These are phyloP conservation scores for Adelosebastes latens DNA, from an alignment of 2,797 vertebrate genomes.

Conservation along the genomic window DNA sequence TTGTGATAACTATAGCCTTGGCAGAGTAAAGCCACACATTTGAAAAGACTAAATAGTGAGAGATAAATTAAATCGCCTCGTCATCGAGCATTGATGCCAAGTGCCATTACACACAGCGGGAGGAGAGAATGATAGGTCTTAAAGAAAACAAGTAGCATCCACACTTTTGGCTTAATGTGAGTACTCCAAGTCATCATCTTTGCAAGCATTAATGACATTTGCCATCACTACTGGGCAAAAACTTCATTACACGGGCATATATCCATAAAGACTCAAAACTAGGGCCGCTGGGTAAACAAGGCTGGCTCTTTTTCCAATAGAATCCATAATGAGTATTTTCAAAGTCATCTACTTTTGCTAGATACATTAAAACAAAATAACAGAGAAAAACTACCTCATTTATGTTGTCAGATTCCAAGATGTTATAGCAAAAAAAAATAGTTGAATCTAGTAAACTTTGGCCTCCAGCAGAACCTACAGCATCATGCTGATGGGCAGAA, in stretches of 20 bases:
- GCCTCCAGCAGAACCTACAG: neutral
- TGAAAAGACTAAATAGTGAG: constrained; percentile 58
- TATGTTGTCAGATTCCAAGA: neutral
- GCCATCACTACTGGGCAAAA: constrained; percentile 71
- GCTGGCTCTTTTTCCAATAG: constrained; percentile 44
- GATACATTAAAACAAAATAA: constrained; percentile 27
- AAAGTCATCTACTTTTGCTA: constrained; percentile 47
- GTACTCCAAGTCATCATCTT: constrained; percentile 68
- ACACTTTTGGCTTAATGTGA: constrained; percentile 70
- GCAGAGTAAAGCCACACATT: constrained; percentile 38
- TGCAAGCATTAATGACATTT: constrained; percentile 74
- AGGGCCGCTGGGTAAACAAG: constrained; percentile 64
- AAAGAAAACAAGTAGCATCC: constrained; percentile 65
- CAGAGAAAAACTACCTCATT: neutral
- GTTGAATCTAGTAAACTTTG: constrained; percentile 12
- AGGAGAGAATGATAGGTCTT: constrained; percentile 60
- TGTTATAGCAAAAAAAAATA: neutral
- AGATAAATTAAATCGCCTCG: constrained; percentile 68
- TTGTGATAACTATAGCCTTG: constrained; percentile 49
- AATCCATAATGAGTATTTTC: constrained; percentile 65
- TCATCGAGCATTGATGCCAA: constrained; percentile 62
- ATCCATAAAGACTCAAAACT: constrained; percentile 62
- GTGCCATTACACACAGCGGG: constrained; percentile 69
- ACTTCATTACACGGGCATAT: constrained; percentile 69
- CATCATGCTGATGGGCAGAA: constrained; percentile 6